These are phyloP conservation scores for Meandrina meandrites DNA, from an alignment of 92 coral and sea anemone genomes.

Conservation along the genomic window DNA sequence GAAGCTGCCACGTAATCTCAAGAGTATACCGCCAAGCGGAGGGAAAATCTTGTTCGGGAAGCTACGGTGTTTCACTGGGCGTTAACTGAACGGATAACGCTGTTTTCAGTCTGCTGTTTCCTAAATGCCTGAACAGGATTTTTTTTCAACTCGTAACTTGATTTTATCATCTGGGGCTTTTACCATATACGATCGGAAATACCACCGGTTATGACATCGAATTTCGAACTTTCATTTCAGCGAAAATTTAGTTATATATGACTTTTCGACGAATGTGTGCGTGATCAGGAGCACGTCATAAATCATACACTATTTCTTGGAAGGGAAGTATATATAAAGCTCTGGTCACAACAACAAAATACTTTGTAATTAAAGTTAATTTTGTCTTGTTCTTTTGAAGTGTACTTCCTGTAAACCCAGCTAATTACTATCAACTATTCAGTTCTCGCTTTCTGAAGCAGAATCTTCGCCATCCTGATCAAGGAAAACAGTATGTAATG, in stretches of 20 bases:
- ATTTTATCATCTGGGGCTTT: not conserved
- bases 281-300: not conserved
- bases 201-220: not conserved
- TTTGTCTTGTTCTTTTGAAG: not conserved
- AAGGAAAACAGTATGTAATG: not conserved
- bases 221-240: not conserved
- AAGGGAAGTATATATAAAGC: not conserved
- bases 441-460: not conserved
- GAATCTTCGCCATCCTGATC: not conserved
- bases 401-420: not conserved
- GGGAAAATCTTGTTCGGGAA: not conserved
- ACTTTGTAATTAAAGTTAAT: not conserved
- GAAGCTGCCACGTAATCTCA: too few relatives aligned
- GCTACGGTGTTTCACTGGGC: not conserved
- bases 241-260: not conserved
- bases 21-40: not conserved
- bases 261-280: not conserved
- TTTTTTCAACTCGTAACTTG: not conserved
- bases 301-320: not conserved
- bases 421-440: not conserved
- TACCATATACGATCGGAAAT: not conserved
- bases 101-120: too few relatives aligned
- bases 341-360: not conserved
- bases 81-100: not conserved
- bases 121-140: not conserved